Evolutionary conservation across 35 echinoderm and acorn worm genomes (phyloP).

Genomic region (Lytechinus pictus): DNA sequence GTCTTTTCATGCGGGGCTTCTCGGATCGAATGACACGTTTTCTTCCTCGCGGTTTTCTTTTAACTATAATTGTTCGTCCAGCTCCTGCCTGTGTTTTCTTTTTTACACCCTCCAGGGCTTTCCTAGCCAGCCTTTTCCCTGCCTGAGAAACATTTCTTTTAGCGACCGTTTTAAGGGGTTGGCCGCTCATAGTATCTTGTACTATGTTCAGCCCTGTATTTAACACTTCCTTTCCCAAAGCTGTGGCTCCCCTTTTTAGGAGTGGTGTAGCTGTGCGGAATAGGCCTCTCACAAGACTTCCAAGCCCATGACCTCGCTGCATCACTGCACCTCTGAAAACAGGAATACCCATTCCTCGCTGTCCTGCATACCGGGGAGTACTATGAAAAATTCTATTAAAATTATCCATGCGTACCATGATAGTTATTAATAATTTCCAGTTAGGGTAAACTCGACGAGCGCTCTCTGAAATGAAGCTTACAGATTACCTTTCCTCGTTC

Average conservation of each 20-base stretch:
- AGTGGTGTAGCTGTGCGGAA: slow-evolving; percentile 64
- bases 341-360: slow-evolving; percentile 8
- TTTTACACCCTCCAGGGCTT: neutral
- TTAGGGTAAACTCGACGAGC: slow-evolving; percentile 60
- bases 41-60: neutral
- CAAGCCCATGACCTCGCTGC: slow-evolving; percentile 59
- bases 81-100: neutral
- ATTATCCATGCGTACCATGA: neutral
- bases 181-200: slow-evolving; percentile 30
- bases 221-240: slow-evolving; percentile 52
- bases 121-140: neutral
- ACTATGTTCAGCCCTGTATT: slow-evolving; percentile 65
- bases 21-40: neutral
- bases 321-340: slow-evolving; percentile 44
- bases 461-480: slow-evolving; percentile 67
- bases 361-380: neutral
- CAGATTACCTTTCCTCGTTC: slow-evolving; percentile 53
- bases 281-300: slow-evolving; percentile 61
- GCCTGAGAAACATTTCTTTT: neutral
- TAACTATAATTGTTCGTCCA: neutral
- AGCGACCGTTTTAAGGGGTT: neutral
- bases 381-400: neutral
- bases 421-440: neutral
- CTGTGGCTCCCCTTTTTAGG: slow-evolving; percentile 65
- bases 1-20: neutral